Evolutionary conservation across 1,140 invertebrate genomes (phyloP), one percentile per base, ranked within the genome.

Genomic region (Tribolium castaneum): DNA sequence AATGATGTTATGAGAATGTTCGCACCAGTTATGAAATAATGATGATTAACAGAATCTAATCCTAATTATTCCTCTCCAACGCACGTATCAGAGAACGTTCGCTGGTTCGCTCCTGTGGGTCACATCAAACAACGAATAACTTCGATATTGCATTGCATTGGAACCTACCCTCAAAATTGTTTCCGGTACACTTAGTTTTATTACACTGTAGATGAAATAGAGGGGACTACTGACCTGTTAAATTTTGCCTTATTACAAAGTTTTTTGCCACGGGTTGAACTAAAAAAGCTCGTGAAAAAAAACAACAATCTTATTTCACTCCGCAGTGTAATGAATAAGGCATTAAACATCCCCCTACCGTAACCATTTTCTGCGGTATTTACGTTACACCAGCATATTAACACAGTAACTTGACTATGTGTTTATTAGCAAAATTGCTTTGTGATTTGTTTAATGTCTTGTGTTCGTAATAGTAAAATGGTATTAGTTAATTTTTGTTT

Each of bases 141-240:
- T 59, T n/a, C 54, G 22, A 59, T 59, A 59, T 59, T 59, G 54
- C 9, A 59, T 59, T 22, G 54, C 14, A 25, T 25, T 59, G 22
- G 19, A 59, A 22, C 13, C 54, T 22, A 59, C 54, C 54, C 54
- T 59, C 54, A 59, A 25, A 59, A 59, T 59, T 59, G 54, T 59
- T 59, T 59, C 22, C 54, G 19, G 54, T 25, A 59, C 54, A 59
- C 22, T 59, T 6, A 59, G 13, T 59, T 59, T 59, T 59, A 59
- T 59, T 59, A 59, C 22, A 59, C 54, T 10, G 7, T 59, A 59
- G 22, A 59, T 14, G 54, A 59, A 22, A 59, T 30, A 25, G 22
- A 5, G 19, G 5, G 30, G 54, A 59, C 30, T 22, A 59, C 22
- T 30, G 22, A 59, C 16, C 9, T 59, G 12, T 52, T 14, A 14